A percentile compares a stretch with the other conserved stretches of the same genome.
These are phyloP conservation scores for Zapornia atra DNA, from an alignment of 2,113 vertebrate genomes.

Conservation along the genomic window DNA sequence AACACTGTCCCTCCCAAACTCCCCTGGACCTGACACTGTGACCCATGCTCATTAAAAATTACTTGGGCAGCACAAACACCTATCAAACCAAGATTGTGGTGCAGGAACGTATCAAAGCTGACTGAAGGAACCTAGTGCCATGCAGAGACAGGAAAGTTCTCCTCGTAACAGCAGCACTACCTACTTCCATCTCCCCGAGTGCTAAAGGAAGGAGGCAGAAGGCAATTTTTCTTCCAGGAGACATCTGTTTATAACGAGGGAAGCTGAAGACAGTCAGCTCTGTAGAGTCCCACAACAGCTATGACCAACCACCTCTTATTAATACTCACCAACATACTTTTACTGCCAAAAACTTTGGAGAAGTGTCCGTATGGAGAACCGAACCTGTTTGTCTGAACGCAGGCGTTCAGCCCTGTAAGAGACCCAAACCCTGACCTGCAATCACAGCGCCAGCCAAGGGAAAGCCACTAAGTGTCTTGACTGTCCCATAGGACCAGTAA, in stretches of 20 bases:
- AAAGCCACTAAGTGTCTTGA: background rate
- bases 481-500: background rate
- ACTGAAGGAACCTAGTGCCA: background rate
- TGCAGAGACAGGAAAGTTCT: background rate
- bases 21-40: background rate
- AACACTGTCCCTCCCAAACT: background rate
- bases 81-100: background rate
- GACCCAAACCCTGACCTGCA: background rate
- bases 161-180: background rate
- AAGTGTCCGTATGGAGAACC: background rate
- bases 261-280: background rate
- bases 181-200: background rate
- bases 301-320: background rate
- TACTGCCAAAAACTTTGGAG: background rate
- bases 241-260: background rate
- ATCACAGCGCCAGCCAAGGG: background rate
- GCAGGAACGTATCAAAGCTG: background rate
- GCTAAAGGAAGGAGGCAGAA: background rate
- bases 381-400: background rate
- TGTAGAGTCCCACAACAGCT: background rate
- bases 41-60: background rate
- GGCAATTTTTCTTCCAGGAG: background rate
- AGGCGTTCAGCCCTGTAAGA: background rate
- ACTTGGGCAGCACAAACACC: background rate
- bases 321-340: background rate